Base-by-base conservation (phyloP, 2,113 vertebrate species). In the Sinosuthora webbiana region DNA sequence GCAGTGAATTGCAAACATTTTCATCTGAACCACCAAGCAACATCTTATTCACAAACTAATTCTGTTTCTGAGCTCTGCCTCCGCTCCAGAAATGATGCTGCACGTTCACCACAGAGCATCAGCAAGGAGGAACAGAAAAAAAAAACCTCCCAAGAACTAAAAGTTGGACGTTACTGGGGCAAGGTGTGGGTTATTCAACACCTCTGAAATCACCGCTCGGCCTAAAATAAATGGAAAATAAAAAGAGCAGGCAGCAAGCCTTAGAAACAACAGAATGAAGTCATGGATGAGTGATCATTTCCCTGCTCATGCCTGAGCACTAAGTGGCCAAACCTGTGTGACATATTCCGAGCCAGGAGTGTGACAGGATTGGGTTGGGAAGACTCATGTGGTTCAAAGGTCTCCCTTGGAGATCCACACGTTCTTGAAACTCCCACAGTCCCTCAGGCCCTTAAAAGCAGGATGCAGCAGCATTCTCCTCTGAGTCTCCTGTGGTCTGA, bases 281-380 rank as follows among this genome's bases (percentile, higher is more conserved):
- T 45, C 56, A 93, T 49, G 83, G 62, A n/a, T 57, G 91, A 96
- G 89, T 3, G n/a, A 85, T 76, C 57, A 9, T 84, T 68, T 60
- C 77, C 64, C 90, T 69, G 93, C 87, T 76, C 79, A 87, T 69
- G 84, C 45, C 81, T 81, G 17, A 60, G 65, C 28, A 2, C 45
- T 68, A 69, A 94, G 94, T 87, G 91, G 87, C 71, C 94, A 95
- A 95, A 97, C 89, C 93, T 95, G 95, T 69, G 15, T 8, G 81
- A 84, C 77, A 9, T 21, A 94, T 56, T 52, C 56, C 15, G 57
- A 84, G 59, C 28, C 83, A 45, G 55, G 81, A 93, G 79, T 39
- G 87, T 49, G 78, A 73, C 91, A 57, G 87, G 74, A 83, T 6
- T 31, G 84, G 87, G 57, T 21, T 53, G 83, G 87, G 83, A 62